Percentiles rank a stretch among this genome's conserved stretches.
These are phyloP conservation scores for Sympetrum striolatum DNA, from an alignment of 2,888 invertebrate species.

Conservation along the genomic window DNA sequence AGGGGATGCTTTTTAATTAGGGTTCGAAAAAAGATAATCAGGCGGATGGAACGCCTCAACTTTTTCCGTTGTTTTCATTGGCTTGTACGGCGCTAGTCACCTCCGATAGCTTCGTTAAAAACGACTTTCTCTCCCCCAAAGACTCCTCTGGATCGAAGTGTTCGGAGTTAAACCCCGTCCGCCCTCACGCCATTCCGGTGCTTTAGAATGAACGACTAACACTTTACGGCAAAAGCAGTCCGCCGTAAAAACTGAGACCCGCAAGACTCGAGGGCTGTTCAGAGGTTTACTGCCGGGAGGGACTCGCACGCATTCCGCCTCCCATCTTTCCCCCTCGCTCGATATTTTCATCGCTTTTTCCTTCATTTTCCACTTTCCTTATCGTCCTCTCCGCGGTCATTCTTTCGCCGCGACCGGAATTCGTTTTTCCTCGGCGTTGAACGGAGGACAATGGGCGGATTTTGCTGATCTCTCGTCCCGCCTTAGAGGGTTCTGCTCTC, in stretches of 20 bases:
- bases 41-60: not conserved
- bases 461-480: no score
- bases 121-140: not conserved
- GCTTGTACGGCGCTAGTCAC: not conserved
- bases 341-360: not conserved
- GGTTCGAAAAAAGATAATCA: not conserved
- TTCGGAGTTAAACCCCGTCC: not conserved
- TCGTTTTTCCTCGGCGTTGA: not conserved
- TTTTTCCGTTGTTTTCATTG: not conserved
- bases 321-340: not conserved
- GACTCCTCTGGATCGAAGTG: not conserved
- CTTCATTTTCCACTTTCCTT: not conserved
- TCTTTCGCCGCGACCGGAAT: not conserved
- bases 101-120: not conserved
- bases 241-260: conserved; percentile 33
- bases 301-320: conserved; percentile 1
- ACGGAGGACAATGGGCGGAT: not conserved
- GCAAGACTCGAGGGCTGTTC: conserved; percentile 31
- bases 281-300: conserved; percentile 19
- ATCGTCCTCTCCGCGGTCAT: not conserved
- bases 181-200: conserved; percentile 29
- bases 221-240: conserved; percentile 37
- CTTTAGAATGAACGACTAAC: conserved; percentile 37
- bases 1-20: not conserved
- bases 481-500: no score